Evolutionary conservation across 2,797 vertebrate genomes (phyloP).

Genomic region (Gypaetus barbatus): DNA sequence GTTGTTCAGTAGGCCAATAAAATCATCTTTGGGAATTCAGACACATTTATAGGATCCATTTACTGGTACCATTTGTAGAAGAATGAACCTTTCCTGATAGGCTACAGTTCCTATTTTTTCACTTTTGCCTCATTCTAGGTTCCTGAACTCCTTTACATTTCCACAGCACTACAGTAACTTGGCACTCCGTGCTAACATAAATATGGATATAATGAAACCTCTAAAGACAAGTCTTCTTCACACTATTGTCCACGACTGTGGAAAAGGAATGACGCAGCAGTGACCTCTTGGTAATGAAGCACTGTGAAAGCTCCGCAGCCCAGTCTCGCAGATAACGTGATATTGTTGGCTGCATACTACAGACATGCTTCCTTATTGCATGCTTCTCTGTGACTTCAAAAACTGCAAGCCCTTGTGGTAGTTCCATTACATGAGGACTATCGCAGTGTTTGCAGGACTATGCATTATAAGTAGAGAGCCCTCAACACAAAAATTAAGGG

Average conservation of each 20-base stretch:
- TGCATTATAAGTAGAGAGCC: rapidly evolving
- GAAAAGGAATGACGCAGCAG: neutral
- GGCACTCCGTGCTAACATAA: neutral
- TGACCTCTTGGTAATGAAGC: rapidly evolving
- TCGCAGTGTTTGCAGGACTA: neutral
- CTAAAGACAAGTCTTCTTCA: neutral
- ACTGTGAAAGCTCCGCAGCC: neutral
- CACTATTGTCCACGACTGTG: no score
- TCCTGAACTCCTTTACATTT: neutral
- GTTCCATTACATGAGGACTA: neutral
- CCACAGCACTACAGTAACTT: neutral
- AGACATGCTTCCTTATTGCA: rapidly evolving
- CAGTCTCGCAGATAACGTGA: rapidly evolving
- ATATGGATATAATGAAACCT: neutral
- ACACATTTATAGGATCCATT: neutral
- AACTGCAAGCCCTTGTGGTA: neutral
- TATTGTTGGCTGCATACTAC: no score
- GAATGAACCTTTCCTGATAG: neutral
- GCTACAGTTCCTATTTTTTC: neutral
- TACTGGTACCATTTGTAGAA: neutral
- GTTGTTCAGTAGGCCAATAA: neutral
- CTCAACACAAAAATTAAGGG: neutral
- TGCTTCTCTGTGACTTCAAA: neutral
- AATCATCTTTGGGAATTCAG: neutral
- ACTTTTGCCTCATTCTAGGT: neutral